Percentiles rank a stretch among this genome's conserved stretches.
These are phyloP conservation scores for Prionace glauca DNA, from an alignment of 2,797 vertebrate genomes.

Conservation along the genomic window DNA sequence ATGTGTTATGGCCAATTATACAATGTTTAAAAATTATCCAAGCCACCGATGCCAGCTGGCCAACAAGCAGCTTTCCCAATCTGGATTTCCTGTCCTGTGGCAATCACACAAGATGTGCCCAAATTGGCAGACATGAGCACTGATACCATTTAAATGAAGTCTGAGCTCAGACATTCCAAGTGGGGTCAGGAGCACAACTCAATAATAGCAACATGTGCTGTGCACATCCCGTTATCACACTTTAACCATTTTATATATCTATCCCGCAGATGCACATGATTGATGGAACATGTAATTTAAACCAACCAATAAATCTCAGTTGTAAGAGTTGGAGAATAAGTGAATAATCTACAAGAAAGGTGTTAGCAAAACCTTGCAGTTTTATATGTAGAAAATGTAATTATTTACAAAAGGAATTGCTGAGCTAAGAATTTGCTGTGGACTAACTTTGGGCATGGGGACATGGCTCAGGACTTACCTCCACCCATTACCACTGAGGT, in stretches of 20 bases:
- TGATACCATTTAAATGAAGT: not conserved
- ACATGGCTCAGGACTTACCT: too few relatives aligned
- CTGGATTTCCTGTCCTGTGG: not conserved
- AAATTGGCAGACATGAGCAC: not conserved
- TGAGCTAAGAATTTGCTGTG: not conserved
- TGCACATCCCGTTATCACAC: not conserved
- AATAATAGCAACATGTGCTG: not conserved
- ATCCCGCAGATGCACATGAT: not conserved
- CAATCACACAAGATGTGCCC: not conserved
- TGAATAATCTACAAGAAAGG: not conserved
- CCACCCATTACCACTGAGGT: too few relatives aligned
- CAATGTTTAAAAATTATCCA: not conserved
- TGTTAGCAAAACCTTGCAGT: not conserved
- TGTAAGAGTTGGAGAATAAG: not conserved
- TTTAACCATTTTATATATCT: not conserved
- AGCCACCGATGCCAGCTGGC: not conserved
- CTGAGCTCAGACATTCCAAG: not conserved
- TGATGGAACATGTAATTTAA: not conserved
- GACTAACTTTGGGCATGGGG: too few relatives aligned
- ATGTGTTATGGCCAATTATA: not conserved
- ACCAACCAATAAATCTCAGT: not conserved
- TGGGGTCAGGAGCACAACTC: not conserved
- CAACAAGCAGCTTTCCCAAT: not conserved
- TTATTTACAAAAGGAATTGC: not conserved
- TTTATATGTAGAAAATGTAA: not conserved